A percentile compares a stretch with the other conserved stretches of the same genome.
Conservation (phyloP, 2,113 vertebrate genomes). For the Neogale vison region DNA sequence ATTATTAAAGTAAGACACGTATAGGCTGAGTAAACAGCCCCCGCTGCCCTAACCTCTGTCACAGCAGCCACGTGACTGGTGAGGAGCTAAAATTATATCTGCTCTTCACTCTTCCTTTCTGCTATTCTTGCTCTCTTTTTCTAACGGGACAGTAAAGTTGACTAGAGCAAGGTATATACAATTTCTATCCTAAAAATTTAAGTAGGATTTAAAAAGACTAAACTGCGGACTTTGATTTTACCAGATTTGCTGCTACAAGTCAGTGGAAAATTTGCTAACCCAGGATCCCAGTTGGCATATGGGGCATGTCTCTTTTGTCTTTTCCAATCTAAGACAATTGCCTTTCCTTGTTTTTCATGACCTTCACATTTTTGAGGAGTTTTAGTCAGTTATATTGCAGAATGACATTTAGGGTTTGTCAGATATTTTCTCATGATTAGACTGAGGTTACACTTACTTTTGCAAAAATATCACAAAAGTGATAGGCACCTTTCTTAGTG, state of each 20-base stretch:
- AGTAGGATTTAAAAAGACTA: not conserved
- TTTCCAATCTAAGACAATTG: not conserved
- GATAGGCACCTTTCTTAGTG: not conserved
- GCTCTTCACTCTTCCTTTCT: not conserved
- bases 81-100: not conserved
- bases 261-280: not conserved
- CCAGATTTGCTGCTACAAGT: not conserved
- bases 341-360: not conserved
- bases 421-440: not conserved
- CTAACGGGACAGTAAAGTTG: not conserved
- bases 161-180: not conserved
- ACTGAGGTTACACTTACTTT: not conserved
- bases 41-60: not conserved
- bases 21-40: not conserved
- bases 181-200: not conserved
- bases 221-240: not conserved
- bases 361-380: slow-evolving; percentile 8
- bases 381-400: not conserved
- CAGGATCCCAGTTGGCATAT: not conserved
- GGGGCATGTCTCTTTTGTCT: not conserved
- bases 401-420: not conserved
- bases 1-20: not conserved
- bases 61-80: accelerated
- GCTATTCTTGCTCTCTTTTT: not conserved
- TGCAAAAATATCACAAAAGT: not conserved